Evolutionary conservation across 2,113 vertebrate species (phyloP).

Genomic region (Triplophysa tibetana): DNA sequence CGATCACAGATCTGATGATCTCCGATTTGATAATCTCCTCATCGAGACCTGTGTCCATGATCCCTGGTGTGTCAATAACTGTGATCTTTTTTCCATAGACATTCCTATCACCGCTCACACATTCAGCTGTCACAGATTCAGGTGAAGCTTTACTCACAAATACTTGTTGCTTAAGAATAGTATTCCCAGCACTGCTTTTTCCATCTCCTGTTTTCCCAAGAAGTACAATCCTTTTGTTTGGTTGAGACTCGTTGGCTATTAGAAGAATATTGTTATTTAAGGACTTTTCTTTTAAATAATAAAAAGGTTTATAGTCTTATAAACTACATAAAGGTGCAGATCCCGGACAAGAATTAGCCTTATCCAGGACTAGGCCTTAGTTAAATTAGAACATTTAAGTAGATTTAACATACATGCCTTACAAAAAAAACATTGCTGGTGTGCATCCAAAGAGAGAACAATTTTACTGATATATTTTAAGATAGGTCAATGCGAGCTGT

Average conservation of each 20-base stretch:
- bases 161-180: constrained; percentile 30
- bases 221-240: constrained; percentile 41
- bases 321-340: no score
- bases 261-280: background rate
- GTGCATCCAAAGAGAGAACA: no score
- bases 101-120: background rate
- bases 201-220: constrained; percentile 50
- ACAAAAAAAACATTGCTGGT: no score
- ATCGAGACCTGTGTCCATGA: background rate
- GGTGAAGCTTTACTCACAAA: constrained; percentile 29
- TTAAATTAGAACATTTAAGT: no score
- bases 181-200: constrained; percentile 46
- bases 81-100: constrained; percentile 8
- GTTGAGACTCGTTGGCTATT: background rate
- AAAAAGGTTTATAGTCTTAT: no score
- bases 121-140: constrained; percentile 30
- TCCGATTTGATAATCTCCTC: background rate
- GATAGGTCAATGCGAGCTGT: no score
- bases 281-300: background rate
- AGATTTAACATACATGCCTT: no score
- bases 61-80: constrained; percentile 45
- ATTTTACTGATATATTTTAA: no score
- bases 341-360: no score
- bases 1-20: constrained; percentile 16
- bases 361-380: no score